These are phyloP conservation scores for Athrips mouffetella DNA, from an alignment of 2,888 invertebrate genomes.

Conservation along the genomic window DNA sequence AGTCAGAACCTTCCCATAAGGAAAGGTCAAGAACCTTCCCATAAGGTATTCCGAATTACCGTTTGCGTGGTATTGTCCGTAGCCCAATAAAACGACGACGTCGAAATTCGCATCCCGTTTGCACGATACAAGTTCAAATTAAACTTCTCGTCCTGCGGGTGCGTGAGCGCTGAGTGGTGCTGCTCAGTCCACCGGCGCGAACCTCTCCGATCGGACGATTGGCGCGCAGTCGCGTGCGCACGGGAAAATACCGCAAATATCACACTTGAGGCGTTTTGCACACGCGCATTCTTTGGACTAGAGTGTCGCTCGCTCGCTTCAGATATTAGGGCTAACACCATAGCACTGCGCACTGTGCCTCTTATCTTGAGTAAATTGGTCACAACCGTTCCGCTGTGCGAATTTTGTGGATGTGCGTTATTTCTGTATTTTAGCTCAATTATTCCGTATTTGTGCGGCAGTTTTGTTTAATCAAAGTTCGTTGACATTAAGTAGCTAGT, in stretches of 20 bases:
- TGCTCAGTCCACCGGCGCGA: constrained; percentile 62
- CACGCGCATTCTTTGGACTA: constrained; percentile 29
- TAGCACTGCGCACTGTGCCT: constrained; percentile 22
- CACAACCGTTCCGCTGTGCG: constrained; percentile 18
- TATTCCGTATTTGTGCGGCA: constrained; percentile 31
- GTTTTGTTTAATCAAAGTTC: constrained; percentile 43
- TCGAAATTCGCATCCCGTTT: constrained; percentile 54
- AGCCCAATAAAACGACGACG: constrained; percentile 55
- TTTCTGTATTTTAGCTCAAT: constrained; percentile 35
- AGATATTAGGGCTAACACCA: constrained; percentile 20
- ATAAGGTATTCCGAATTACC: constrained; percentile 51
- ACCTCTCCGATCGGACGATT: constrained; percentile 63
- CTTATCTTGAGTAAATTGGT: constrained; percentile 18
- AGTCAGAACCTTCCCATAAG: constrained; percentile 44
- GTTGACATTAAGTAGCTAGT: constrained; percentile 26
- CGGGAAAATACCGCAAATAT: constrained; percentile 37
- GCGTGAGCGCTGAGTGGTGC: constrained; percentile 23
- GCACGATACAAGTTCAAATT: constrained; percentile 60
- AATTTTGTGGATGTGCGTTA: constrained; percentile 36
- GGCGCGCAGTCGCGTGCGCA: constrained; percentile 43
- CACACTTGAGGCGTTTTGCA: constrained; percentile 27
- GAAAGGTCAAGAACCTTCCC: constrained; percentile 49
- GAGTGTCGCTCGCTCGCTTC: constrained; percentile 27
- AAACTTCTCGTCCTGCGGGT: constrained; percentile 41
- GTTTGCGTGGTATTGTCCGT: constrained; percentile 40